These are phyloP conservation scores for Mirounga angustirostris DNA, from an alignment of 2,113 vertebrate genomes.

Conservation along the genomic window DNA sequence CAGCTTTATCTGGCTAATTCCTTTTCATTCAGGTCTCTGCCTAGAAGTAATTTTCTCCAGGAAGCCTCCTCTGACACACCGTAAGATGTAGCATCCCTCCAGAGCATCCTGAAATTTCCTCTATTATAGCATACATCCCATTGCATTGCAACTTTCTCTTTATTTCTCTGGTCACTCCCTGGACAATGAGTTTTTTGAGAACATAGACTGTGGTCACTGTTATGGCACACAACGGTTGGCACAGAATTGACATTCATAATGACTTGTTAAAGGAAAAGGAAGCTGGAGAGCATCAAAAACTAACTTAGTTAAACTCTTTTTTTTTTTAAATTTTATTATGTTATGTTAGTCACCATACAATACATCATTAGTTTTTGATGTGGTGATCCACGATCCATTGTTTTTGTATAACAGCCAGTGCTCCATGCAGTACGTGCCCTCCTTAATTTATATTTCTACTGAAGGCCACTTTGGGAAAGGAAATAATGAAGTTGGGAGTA, in stretches of 20 bases:
- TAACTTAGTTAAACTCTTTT: neutral
- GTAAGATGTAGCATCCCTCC: neutral
- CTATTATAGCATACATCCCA: neutral
- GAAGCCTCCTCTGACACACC: neutral
- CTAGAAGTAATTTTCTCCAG: neutral
- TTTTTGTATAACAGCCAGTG: no score
- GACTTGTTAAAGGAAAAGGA: neutral
- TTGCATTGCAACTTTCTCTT: neutral
- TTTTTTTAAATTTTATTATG: no score
- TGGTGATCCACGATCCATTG: no score
- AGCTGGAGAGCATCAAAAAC: neutral
- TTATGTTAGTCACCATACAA: no score
- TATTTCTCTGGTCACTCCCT: neutral
- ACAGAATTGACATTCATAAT: neutral
- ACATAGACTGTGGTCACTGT: neutral
- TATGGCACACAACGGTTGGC: neutral
- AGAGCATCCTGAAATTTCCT: neutral
- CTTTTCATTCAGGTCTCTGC: neutral
- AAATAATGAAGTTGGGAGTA: neutral
- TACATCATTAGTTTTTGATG: no score
- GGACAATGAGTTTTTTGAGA: neutral
- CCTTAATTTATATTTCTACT: neutral
- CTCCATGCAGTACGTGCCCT: no score
- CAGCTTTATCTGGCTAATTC: neutral
- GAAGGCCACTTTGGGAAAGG: neutral